These are phyloP conservation scores for Bombycilla garrulus DNA, from an alignment of 2,113 vertebrate species.

Conservation along the genomic window DNA sequence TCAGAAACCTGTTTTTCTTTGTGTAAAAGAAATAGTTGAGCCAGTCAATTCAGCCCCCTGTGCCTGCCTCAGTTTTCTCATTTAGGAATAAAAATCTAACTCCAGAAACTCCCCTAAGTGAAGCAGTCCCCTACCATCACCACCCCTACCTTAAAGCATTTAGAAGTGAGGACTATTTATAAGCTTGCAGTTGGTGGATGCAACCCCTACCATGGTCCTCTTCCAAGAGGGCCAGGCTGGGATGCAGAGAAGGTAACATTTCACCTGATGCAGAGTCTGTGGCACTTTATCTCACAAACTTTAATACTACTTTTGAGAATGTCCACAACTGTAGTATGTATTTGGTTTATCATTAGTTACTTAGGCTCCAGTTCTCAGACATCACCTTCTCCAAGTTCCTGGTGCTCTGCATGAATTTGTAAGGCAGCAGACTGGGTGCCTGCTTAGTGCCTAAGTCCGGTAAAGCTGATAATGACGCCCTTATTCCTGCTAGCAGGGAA, in stretches of 20 bases:
- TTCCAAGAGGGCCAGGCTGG: neutral
- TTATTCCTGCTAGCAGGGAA: neutral
- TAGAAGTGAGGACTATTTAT: neutral
- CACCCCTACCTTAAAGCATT: neutral
- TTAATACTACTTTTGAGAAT: neutral
- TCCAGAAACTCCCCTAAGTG: neutral
- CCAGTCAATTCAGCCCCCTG: neutral
- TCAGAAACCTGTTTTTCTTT: neutral
- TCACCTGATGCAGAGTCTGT: neutral
- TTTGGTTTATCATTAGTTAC: neutral
- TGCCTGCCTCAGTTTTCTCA: neutral
- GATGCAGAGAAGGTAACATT: neutral
- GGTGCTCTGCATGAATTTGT: neutral
- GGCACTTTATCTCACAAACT: neutral
- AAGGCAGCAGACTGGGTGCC: neutral
- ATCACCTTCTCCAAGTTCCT: neutral
- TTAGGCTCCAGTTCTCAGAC: neutral
- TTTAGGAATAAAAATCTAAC: neutral
- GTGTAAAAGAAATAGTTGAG: neutral
- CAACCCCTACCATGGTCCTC: fast-evolving
- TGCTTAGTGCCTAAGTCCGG: fast-evolving
- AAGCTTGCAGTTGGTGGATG: neutral
- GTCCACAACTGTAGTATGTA: neutral
- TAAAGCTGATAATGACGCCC: neutral
- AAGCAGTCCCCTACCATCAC: neutral